Base-by-base conservation (phyloP, 2,797 vertebrate genomes). In the Peromyscus attwateri region DNA sequence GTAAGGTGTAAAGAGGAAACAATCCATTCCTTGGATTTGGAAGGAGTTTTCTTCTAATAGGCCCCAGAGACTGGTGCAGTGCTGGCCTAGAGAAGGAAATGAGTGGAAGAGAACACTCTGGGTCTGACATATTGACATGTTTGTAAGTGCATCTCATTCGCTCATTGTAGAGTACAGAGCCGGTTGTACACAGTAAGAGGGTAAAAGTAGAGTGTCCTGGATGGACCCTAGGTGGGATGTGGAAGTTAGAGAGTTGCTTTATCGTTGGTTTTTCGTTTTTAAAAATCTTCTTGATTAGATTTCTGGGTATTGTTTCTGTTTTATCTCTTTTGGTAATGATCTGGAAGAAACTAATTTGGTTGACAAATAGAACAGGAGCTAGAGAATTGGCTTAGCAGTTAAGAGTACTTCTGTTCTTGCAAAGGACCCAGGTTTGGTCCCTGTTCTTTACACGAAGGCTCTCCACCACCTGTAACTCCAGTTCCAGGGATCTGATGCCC, bases 291-390 rank as follows among this genome's bases (percentile, higher is more conserved):
- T 64, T 91, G 55, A 71, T 25, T 95, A 60, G n/a, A 37, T 93
- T 91, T 95, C 79, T 94, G 60, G 52, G 14, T 85, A 43, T 77
- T 88, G n/a, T 62, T 87, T 91, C 13, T 92, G 21, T 92, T 84
- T 96, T 93, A 95, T 84, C 27, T 87, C 11, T 27, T 90, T 93
- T 87, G 62, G 8, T 92, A 92, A 68, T 23, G 75, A 95, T 94
- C 64, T 52, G 76, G 89, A 93, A 88, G 43, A 92, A 77, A 43
- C 34, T 11, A 12, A 46, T 46, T 55, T 92, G 43, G 76, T 91
- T 55, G 43, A 57, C 87, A 91, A 81, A 81, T 84, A 87, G 19
- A 37, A 21, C 10, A 88, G n/a, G 27, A 31, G 5, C 55, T 89
- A 7, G 85, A 88, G 68, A 57, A 9, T 12, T 57, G n/a, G n/a